Evolutionary conservation across 1,140 invertebrate genomes (phyloP).

Genomic region (Rhagoletis zephyria): DNA sequence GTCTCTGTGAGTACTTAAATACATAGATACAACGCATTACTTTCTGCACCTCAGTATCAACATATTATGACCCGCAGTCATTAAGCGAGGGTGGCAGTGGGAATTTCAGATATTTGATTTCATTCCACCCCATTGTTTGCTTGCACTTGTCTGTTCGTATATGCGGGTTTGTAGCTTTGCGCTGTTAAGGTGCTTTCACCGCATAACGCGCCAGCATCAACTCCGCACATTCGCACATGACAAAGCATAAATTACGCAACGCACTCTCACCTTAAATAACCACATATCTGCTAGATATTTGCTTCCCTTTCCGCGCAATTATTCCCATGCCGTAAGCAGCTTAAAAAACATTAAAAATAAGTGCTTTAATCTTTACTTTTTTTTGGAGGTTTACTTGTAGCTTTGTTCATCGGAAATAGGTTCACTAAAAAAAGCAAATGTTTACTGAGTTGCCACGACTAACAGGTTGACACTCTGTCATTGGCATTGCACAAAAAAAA

Average conservation of each 20-base stretch:
- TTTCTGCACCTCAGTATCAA: too few relatives aligned
- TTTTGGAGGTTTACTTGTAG: neutral
- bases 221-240: conserved; percentile 1
- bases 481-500: too few relatives aligned
- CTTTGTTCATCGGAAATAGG: neutral
- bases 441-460: too few relatives aligned
- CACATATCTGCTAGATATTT: neutral
- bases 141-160: neutral
- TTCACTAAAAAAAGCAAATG: too few relatives aligned
- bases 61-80: too few relatives aligned
- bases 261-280: neutral
- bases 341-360: neutral
- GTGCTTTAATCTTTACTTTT: conserved; percentile 13
- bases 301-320: neutral
- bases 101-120: conserved; percentile 37
- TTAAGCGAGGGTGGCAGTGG: neutral
- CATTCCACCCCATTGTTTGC: neutral
- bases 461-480: too few relatives aligned
- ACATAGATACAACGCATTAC: too few relatives aligned
- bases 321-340: neutral
- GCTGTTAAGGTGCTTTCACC: neutral
- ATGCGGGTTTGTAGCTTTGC: neutral
- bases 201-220: conserved; percentile 7
- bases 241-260: conserved; percentile 40
- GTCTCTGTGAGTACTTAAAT: too few relatives aligned